These are phyloP conservation scores for Drosophila neonasuta DNA, from an alignment of 2,888 invertebrate species.

Conservation along the genomic window DNA sequence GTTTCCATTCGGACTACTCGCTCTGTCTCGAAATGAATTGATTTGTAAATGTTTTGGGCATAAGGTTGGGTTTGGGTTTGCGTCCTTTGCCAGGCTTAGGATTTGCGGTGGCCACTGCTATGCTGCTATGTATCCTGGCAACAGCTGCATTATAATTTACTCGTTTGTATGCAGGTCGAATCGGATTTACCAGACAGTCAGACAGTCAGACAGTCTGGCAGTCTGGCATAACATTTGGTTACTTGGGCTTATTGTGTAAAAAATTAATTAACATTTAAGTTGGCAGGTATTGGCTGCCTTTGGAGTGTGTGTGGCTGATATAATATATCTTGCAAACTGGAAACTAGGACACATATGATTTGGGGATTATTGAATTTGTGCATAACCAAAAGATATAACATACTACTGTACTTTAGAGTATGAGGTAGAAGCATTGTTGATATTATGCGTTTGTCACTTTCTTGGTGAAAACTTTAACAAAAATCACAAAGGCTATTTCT, in stretches of 20 bases:
- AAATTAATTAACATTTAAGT: slow-evolving; percentile 61
- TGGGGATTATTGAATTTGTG: background rate
- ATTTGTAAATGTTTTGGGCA: slow-evolving; percentile 57
- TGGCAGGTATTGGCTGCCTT: slow-evolving; percentile 19
- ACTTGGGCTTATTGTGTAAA: slow-evolving; percentile 43
- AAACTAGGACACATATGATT: background rate
- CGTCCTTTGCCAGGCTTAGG: slow-evolving; percentile 20
- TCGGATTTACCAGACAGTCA: slow-evolving; percentile 42
- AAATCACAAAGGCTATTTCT: no score
- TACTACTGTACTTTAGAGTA: background rate
- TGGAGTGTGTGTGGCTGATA: background rate
- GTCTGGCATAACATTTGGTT: slow-evolving; percentile 17
- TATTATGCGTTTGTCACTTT: no score
- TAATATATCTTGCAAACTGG: background rate
- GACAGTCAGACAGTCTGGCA: slow-evolving; percentile 1
- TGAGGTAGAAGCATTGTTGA: no score
- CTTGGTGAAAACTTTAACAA: no score
- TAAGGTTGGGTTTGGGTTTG: slow-evolving; percentile 7
- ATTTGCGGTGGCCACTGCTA: slow-evolving; percentile 23
- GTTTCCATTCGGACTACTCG: background rate
- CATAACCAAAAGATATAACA: background rate
- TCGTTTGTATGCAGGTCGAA: slow-evolving; percentile 64
- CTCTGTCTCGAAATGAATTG: slow-evolving; percentile 47
- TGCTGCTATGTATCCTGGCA: slow-evolving; percentile 36
- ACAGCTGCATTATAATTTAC: slow-evolving; percentile 66